Evolutionary conservation across 2,888 invertebrate genomes (phyloP).

Genomic region (Morpho deidamia): DNA sequence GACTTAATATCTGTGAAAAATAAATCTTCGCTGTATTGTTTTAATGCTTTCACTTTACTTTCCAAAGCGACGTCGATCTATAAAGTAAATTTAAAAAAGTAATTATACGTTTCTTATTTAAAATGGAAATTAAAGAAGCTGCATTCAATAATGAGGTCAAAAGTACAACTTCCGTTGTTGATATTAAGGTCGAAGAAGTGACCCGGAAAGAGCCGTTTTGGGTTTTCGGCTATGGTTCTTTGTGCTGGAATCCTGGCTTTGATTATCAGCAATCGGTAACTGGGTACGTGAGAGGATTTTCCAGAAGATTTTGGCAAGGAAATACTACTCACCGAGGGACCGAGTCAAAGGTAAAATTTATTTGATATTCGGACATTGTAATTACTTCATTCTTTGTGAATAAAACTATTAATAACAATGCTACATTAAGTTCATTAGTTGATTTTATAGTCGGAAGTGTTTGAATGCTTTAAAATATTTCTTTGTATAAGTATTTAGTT

Average conservation of each 20-base stretch:
- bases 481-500: too few species aligned
- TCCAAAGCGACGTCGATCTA: slow-evolving; percentile 16
- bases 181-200: slow-evolving; percentile 33
- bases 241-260: slow-evolving; percentile 97
- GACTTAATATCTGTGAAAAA: slow-evolving; percentile 42
- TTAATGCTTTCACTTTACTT: slow-evolving; percentile 36
- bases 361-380: too few species aligned
- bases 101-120: slow-evolving; percentile 18
- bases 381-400: too few species aligned
- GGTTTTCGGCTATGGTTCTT: slow-evolving; percentile 97
- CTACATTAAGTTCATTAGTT: too few species aligned
- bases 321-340: slow-evolving; percentile 90
- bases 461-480: too few species aligned
- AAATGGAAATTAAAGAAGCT: slow-evolving; percentile 26
- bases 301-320: slow-evolving; percentile 95
- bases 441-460: too few species aligned
- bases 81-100: slow-evolving; percentile 1
- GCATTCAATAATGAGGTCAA: neutral
- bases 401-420: too few species aligned
- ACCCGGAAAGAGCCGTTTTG: slow-evolving; percentile 80
- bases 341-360: slow-evolving; percentile 79
- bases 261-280: slow-evolving; percentile 87
- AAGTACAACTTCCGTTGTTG: slow-evolving; percentile 10
- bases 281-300: slow-evolving; percentile 90
- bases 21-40: slow-evolving; percentile 35